Conservation (phyloP, 2,888 invertebrate genomes). For the Cremastinae sp. region DNA sequence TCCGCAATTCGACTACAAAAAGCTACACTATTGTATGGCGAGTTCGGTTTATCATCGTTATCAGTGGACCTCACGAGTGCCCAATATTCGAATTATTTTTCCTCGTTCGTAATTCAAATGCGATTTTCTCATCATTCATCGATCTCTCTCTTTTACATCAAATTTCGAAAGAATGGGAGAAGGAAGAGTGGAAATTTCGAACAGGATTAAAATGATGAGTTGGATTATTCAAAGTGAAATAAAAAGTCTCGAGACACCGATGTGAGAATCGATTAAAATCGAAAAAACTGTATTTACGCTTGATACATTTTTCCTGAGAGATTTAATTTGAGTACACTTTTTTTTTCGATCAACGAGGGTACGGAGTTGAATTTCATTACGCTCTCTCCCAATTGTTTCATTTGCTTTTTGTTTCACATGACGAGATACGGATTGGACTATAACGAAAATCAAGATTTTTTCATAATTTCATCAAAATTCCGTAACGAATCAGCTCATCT, state of each 20-base stretch:
- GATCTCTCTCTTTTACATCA: slow-evolving; percentile 19
- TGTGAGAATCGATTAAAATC: not conserved
- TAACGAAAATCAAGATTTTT: slow-evolving; percentile 4
- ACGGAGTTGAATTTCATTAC: not conserved
- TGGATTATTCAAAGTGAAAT: too few relatives aligned
- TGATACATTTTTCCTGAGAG: slow-evolving; percentile 4
- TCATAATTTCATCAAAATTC: not conserved
- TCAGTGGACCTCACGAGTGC: slow-evolving; percentile 61
- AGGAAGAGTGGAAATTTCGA: not conserved
- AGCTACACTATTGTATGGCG: slow-evolving; percentile 59
- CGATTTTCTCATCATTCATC: slow-evolving; percentile 15
- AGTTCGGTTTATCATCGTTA: slow-evolving; percentile 61
- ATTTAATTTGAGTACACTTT: not conserved
- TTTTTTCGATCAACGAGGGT: not conserved
- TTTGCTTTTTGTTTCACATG: not conserved
- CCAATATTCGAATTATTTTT: slow-evolving; percentile 55
- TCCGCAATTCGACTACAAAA: slow-evolving; percentile 56
- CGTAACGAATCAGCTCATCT: slow-evolving; percentile 10
- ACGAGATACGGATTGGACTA: slow-evolving; percentile 33
- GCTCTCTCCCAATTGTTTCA: not conserved
- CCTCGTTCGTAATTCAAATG: not conserved
- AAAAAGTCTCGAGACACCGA: not conserved
- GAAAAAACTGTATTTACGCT: not conserved
- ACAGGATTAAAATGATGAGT: not conserved
- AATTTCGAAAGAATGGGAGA: slow-evolving; percentile 2